Evolutionary conservation across 2,797 vertebrate genomes (phyloP).

Genomic region (Ceyx erithaca): DNA sequence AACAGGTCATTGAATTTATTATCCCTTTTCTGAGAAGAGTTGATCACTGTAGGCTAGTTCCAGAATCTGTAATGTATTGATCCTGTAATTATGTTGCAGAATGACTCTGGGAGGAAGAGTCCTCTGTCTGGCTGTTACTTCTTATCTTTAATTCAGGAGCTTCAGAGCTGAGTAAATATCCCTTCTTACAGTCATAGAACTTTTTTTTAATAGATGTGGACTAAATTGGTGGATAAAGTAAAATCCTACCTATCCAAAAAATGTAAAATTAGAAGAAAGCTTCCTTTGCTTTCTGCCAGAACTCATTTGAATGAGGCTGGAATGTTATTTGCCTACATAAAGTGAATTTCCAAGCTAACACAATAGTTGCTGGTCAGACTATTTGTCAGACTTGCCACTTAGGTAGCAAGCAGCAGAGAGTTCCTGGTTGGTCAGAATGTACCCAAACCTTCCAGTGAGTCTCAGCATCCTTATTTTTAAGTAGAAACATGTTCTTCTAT

Average conservation of each 20-base stretch:
- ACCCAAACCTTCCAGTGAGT: not conserved
- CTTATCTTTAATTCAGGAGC: slow-evolving; percentile 33
- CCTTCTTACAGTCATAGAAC: not conserved
- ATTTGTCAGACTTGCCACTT: not conserved
- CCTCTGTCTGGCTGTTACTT: not conserved
- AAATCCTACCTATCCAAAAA: not conserved
- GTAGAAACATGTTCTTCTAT: not conserved
- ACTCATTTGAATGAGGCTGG: not conserved
- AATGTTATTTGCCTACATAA: not conserved
- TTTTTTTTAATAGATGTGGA: not conserved
- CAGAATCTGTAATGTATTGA: slow-evolving; percentile 33
- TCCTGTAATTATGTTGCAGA: slow-evolving; percentile 20
- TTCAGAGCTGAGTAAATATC: not conserved
- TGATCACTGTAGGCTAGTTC: slow-evolving; percentile 21
- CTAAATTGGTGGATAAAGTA: not conserved
- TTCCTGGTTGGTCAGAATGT: not conserved
- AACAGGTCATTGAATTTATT: slow-evolving; percentile 40
- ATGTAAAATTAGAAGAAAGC: not conserved
- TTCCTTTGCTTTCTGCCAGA: not conserved
- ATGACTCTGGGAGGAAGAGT: not conserved
- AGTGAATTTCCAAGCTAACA: slow-evolving; percentile 10
- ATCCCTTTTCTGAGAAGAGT: slow-evolving; percentile 11
- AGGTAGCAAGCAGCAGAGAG: slow-evolving; percentile 3
- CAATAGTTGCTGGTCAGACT: not conserved
- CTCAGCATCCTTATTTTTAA: not conserved